A percentile compares a stretch with the other conserved stretches of the same genome.
These are phyloP conservation scores for Chrysina gloriosa DNA, from an alignment of 2,888 invertebrate species.

Conservation along the genomic window DNA sequence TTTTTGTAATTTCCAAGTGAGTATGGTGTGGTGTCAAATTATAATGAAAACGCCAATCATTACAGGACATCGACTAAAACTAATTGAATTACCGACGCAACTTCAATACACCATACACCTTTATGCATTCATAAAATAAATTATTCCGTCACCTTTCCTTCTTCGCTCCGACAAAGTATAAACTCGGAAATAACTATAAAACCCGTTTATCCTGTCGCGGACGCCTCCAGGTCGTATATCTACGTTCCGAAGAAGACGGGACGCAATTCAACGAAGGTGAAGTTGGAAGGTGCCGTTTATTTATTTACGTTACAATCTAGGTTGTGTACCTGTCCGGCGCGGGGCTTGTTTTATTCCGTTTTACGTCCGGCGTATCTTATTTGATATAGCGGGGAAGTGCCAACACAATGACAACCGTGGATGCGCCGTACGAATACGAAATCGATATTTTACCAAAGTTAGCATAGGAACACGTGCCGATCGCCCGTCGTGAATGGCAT, in stretches of 20 bases:
- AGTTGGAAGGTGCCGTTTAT: not conserved
- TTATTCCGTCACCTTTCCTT: not conserved
- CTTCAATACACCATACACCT: too few species aligned
- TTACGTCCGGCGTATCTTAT: slow-evolving; percentile 17
- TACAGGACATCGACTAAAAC: too few species aligned
- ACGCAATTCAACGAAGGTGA: not conserved
- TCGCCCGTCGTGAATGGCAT: not conserved
- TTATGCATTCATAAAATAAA: too few species aligned
- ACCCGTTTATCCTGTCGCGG: not conserved
- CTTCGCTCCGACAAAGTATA: not conserved
- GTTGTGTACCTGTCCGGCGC: not conserved
- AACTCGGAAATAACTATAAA: not conserved
- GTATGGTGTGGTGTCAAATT: too few species aligned
- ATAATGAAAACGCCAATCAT: too few species aligned
- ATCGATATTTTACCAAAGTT: slow-evolving; percentile 20
- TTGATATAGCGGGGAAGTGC: slow-evolving; percentile 26
- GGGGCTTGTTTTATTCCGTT: slow-evolving; percentile 13
- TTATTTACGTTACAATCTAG: slow-evolving; percentile 13
- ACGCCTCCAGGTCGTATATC: not conserved
- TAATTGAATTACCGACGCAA: too few species aligned
- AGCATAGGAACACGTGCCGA: slow-evolving; percentile 12
- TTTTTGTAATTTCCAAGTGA: too few species aligned
- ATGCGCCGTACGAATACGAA: slow-evolving; percentile 9
- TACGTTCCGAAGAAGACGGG: not conserved
- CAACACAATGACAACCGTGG: slow-evolving; percentile 32